Evolutionary conservation across 2,888 invertebrate species (phyloP), one percentile per base, ranked within the genome.

Genomic region (Hecatera dysodea): DNA sequence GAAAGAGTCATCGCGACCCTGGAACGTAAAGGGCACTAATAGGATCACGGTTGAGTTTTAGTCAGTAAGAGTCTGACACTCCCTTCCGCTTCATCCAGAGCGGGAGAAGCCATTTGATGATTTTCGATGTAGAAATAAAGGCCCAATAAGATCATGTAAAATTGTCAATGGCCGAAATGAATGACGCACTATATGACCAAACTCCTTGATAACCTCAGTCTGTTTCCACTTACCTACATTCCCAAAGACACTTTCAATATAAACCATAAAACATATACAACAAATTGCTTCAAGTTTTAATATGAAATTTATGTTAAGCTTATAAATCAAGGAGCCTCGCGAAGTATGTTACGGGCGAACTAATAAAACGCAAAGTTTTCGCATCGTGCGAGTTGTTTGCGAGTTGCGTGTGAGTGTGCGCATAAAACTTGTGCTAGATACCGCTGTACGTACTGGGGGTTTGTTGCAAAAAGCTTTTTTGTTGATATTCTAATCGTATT

Each of bases 311-410:
- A 75, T 76, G 67, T 61, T 53, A 15, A 62, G 71, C 70, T 80
- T 75, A 80, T 78, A 83, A 80, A 80, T 82, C 80, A 83, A 73
- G 60, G 64, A 80, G 61, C 22, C 36, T 12, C 50, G 60, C 27
- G 67, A 80, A 81, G 83, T 75, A 77, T 70, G 75, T 72, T 66
- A 61, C 59, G 67, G 67, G 64, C 48, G 77, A 77, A 86, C 80
- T 84, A 86, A 85, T 83, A 84, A 86, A 86, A 87, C 69, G 52
- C 27, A 17, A 70, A 86, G 81, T 81, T 86, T 83, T 76, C 72
- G 66, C 78, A 75, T 78, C 75, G 66, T 70, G 60, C 72, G 77
- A 72, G 70, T 67, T 78, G 78, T 72, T 64, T 64, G 56, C 72
- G 75, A 72, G 72, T 67, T 78, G 78, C 64, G 68, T 66, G 46